These are phyloP conservation scores for Aleiodes leptofemur DNA, from an alignment of 2,888 invertebrate species.

Conservation along the genomic window DNA sequence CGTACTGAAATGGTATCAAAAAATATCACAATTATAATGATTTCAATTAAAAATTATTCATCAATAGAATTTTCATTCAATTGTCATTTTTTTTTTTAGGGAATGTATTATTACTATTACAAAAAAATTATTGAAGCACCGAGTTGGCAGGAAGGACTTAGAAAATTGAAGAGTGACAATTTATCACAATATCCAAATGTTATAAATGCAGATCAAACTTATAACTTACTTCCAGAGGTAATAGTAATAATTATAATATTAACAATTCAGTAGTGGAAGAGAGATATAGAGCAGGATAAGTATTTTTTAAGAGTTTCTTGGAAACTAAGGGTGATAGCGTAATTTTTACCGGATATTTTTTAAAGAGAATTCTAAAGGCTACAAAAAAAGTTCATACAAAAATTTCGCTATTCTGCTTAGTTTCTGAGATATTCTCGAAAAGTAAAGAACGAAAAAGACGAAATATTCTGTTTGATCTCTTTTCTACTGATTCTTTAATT, in stretches of 20 bases:
- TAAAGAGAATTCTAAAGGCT: too few species aligned
- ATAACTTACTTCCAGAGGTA: conserved; percentile 91
- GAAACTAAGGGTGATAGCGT: too few species aligned
- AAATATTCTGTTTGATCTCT: too few species aligned
- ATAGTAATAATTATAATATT: background rate
- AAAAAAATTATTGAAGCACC: conserved; percentile 86
- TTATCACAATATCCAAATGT: conserved; percentile 88
- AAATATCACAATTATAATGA: background rate
- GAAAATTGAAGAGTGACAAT: conserved; percentile 82
- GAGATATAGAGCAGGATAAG: too few species aligned
- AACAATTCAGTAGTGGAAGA: too few species aligned
- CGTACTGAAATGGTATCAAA: conserved; percentile 87
- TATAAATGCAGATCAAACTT: conserved; percentile 88
- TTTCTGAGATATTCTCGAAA: too few species aligned
- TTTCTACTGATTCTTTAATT: too few species aligned
- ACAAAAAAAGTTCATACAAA: too few species aligned
- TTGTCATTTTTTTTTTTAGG: conserved; percentile 75
- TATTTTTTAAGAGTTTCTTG: too few species aligned
- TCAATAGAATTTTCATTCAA: conserved; percentile 8
- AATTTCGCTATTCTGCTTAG: too few species aligned
- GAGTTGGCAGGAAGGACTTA: conserved; percentile 80
- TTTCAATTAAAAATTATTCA: conserved; percentile 15
- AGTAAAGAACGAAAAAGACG: too few species aligned
- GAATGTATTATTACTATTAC: conserved; percentile 92
- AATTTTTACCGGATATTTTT: too few species aligned